Conservation (phyloP, 2,888 invertebrate genomes). For the Sphaerophoria rueppellii region DNA sequence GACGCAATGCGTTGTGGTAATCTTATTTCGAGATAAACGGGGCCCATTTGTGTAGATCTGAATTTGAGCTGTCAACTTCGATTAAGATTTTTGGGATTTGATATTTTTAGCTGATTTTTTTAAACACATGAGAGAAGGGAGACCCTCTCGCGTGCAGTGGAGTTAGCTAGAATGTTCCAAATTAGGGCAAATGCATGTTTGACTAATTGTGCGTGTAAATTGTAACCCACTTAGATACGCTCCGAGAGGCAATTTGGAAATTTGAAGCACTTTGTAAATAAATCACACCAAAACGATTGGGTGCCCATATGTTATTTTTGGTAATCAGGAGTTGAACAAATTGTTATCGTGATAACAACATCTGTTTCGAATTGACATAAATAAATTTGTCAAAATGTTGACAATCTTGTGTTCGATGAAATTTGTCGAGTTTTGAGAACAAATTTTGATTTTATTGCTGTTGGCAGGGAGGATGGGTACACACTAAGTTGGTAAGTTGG, state of each 20-base stretch:
- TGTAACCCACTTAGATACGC: slow-evolving; percentile 29
- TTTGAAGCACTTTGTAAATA: slow-evolving; percentile 9
- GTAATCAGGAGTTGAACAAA: not conserved
- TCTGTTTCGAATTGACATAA: not conserved
- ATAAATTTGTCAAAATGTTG: no score
- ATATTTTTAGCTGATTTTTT: slow-evolving; percentile 36
- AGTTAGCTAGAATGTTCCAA: slow-evolving; percentile 32
- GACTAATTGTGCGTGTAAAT: slow-evolving; percentile 68
- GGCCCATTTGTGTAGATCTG: slow-evolving; percentile 48
- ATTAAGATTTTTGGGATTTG: slow-evolving; percentile 23
- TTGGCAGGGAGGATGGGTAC: no score
- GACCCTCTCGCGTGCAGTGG: not conserved
- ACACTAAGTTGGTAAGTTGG: no score
- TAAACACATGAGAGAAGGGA: slow-evolving; percentile 5
- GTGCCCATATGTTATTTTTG: not conserved
- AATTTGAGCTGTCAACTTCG: slow-evolving; percentile 33
- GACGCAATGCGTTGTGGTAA: not conserved
- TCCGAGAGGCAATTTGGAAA: not conserved
- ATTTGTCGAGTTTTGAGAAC: no score
- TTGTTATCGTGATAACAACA: not conserved
- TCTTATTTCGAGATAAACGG: slow-evolving; percentile 17
- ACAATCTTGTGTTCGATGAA: no score
- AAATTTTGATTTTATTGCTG: no score
- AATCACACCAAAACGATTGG: not conserved
- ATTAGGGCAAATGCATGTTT: slow-evolving; percentile 53